Conservation (phyloP, 2,113 vertebrate species). For the Irena cyanogastra region DNA sequence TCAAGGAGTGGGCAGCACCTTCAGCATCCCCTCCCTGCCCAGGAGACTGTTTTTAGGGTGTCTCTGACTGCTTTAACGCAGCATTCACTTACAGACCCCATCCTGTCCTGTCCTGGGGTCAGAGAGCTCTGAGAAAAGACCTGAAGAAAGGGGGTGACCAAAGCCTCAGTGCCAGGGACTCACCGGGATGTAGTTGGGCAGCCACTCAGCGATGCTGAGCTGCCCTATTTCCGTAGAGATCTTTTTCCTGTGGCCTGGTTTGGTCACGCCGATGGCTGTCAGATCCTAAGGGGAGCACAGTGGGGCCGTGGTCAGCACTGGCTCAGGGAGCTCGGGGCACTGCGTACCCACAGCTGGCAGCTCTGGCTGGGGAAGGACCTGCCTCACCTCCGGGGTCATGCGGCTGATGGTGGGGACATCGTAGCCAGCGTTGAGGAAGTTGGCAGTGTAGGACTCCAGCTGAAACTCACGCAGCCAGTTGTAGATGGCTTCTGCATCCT, state of each 20-base stretch:
- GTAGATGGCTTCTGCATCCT: conserved; percentile 92
- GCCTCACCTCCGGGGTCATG: conserved; percentile 92
- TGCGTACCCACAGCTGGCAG: background rate
- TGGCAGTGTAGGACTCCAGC: conserved; percentile 85
- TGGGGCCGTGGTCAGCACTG: background rate
- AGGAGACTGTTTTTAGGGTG: background rate
- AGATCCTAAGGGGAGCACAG: conserved; percentile 77
- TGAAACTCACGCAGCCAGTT: conserved; percentile 96
- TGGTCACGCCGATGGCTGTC: conserved; percentile 93
- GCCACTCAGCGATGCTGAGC: conserved; percentile 90
- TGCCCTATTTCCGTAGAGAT: conserved; percentile 90
- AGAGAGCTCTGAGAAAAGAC: background rate
- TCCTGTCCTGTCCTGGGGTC: background rate
- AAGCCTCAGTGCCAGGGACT: background rate
- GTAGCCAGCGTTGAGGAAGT: conserved; percentile 89
- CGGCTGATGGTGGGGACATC: conserved; percentile 96
- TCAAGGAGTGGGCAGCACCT: fast-evolving
- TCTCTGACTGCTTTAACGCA: background rate
- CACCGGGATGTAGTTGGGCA: conserved; percentile 91
- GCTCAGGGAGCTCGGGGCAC: background rate
- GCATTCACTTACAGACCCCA: background rate
- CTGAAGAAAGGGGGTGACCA: background rate
- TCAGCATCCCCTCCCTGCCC: background rate
- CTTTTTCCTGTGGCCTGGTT: conserved; percentile 95
- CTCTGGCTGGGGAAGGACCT: background rate